Conservation (phyloP, 2,113 vertebrate genomes). For the Paradoxurus hermaphroditus region DNA sequence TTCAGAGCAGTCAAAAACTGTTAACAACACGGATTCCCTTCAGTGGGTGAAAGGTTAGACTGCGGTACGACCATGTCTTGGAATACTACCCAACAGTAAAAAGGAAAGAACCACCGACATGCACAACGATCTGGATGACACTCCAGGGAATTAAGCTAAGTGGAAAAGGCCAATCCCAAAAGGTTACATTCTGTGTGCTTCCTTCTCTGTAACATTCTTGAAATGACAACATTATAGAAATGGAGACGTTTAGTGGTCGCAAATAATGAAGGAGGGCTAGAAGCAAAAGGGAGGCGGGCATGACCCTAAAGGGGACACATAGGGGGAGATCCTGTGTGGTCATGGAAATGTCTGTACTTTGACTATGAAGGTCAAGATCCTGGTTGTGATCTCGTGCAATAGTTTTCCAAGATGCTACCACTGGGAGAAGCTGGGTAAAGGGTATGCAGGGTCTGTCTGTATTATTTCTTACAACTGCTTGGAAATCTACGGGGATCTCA, state of each 20-base stretch:
- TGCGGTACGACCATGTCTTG: accelerated
- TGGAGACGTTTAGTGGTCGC: not conserved
- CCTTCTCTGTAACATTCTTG: not conserved
- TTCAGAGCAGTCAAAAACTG: not conserved
- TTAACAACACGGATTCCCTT: not conserved
- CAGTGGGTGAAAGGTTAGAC: not conserved
- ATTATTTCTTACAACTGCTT: not conserved
- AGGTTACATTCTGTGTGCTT: not conserved
- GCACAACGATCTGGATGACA: not conserved
- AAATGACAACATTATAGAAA: not conserved
- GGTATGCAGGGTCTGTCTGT: not conserved
- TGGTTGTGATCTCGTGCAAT: not conserved
- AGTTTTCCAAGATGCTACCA: not conserved
- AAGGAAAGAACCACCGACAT: not conserved
- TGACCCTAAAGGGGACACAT: not conserved
- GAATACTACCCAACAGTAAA: not conserved
- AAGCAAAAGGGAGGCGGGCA: not conserved
- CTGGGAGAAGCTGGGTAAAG: not conserved
- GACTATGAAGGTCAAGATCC: not conserved
- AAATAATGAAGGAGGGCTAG: not conserved
- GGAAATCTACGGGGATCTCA: not conserved
- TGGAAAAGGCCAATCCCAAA: not conserved
- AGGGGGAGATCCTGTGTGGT: not conserved
- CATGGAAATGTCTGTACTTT: not conserved
- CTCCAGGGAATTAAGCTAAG: not conserved